phyloP scores from a whole-genome alignment of 2,113 vertebrate genomes.

The Proterorhinus semilunaris region DNA sequence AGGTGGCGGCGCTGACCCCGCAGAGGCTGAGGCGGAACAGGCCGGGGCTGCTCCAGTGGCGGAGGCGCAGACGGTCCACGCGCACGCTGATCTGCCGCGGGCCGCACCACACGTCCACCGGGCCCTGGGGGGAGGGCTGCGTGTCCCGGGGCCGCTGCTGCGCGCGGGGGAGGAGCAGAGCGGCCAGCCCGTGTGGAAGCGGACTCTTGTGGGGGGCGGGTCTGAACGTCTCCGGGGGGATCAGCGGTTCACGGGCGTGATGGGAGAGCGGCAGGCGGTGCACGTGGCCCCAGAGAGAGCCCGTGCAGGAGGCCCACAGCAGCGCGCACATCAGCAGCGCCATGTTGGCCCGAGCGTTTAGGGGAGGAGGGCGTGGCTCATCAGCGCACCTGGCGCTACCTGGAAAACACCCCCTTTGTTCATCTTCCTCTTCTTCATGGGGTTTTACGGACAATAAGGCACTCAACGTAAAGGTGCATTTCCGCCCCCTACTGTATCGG shows the following conservation, averaged over 20 bases:
- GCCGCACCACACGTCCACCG: conserved; percentile 39
- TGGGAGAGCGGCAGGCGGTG: conserved; percentile 40
- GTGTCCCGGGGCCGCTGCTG: background rate
- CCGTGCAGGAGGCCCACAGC: background rate
- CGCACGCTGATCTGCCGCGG: conserved; percentile 11
- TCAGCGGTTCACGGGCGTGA: conserved; percentile 23
- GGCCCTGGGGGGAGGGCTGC: background rate
- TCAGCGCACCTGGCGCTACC: background rate
- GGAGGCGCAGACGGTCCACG: conserved; percentile 35
- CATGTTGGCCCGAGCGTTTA: background rate
- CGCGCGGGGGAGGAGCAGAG: conserved; percentile 17
- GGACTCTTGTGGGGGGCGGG: background rate
- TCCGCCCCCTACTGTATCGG: too few relatives aligned
- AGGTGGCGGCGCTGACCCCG: background rate
- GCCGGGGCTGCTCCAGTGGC: conserved; percentile 12
- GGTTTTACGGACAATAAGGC: too few relatives aligned
- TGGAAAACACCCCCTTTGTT: too few relatives aligned
- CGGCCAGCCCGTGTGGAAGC: conserved; percentile 19
- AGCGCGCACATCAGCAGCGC: conserved; percentile 2
- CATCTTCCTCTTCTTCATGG: too few relatives aligned
- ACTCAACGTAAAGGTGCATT: too few relatives aligned
- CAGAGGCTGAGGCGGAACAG: conserved; percentile 40
- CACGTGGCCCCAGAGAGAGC: background rate
- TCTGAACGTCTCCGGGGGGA: conserved; percentile 23
- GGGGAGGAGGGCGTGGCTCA: background rate